A percentile compares a stretch with the other conserved stretches of the same genome.
Evolutionary conservation across 2,113 vertebrate species (phyloP).

Genomic region (Pantherophis guttatus): DNA sequence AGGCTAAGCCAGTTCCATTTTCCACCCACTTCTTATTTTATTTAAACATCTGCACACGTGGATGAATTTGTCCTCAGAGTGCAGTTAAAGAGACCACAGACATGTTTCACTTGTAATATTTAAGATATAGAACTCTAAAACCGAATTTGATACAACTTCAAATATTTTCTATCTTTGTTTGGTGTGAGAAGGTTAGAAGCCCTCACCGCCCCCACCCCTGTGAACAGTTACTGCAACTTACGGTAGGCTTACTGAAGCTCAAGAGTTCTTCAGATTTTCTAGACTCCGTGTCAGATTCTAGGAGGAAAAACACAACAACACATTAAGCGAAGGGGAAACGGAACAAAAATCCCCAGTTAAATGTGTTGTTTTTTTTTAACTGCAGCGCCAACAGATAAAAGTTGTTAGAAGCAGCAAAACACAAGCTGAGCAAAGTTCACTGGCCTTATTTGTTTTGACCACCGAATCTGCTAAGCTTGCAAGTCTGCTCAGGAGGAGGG

Average conservation of each 20-base stretch:
- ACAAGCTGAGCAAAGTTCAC: conserved; percentile 55
- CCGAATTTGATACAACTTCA: background rate
- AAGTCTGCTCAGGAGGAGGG: conserved; percentile 53
- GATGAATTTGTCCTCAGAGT: background rate
- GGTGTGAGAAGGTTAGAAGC: background rate
- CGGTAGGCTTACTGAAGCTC: conserved; percentile 70
- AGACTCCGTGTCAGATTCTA: conserved; percentile 71
- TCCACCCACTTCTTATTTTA: background rate
- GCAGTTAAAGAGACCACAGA: background rate
- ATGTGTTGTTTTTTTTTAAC: conserved; percentile 20
- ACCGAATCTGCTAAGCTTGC: conserved; percentile 12
- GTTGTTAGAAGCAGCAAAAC: conserved; percentile 53
- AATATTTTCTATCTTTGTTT: background rate
- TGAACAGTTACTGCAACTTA: conserved; percentile 73
- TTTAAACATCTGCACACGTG: background rate
- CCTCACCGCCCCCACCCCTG: background rate
- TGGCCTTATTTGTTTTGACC: conserved; percentile 63
- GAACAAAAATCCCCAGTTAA: conserved; percentile 25
- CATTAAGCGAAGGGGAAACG: background rate
- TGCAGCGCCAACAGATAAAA: conserved; percentile 47
- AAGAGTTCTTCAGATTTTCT: conserved; percentile 66
- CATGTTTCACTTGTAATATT: background rate
- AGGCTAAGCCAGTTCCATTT: background rate
- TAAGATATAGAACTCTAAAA: background rate
- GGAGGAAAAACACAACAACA: conserved; percentile 54